Conservation (phyloP, 2,797 vertebrate genomes). For the Silurus lanzhouensis region DNA sequence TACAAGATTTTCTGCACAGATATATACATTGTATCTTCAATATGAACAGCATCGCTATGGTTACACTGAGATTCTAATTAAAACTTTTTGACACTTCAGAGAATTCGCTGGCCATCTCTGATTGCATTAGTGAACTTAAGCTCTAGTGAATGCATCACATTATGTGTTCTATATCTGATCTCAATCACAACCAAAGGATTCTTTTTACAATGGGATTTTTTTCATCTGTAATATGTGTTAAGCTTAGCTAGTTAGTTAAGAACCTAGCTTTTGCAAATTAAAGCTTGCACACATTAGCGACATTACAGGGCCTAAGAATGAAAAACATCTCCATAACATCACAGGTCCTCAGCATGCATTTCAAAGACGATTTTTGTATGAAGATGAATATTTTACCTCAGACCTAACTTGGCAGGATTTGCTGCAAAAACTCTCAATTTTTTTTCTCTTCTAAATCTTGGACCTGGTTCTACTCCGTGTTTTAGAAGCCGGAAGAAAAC, state of each 20-base stretch:
- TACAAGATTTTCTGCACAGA: not conserved
- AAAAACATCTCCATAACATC: not conserved
- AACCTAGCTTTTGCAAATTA: not conserved
- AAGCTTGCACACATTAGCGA: not conserved
- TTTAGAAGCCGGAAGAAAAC: not conserved
- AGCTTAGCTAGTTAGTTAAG: not conserved
- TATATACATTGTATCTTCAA: not conserved
- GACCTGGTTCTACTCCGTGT: not conserved
- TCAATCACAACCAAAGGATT: not conserved
- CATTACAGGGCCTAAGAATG: not conserved
- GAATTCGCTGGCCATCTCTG: not conserved
- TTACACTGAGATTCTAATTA: constrained; percentile 7
- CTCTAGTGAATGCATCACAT: not conserved
- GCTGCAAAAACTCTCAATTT: not conserved
- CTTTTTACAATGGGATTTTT: not conserved
- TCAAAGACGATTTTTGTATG: not conserved
- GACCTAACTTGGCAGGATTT: not conserved
- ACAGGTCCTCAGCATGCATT: not conserved
- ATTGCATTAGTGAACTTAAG: not conserved
- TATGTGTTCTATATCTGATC: not conserved
- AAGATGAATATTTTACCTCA: not conserved
- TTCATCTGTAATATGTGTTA: not conserved
- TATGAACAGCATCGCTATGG: not conserved
- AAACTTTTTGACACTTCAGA: not conserved
- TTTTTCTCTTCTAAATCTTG: not conserved